phyloP scores from a whole-genome alignment of 2,113 vertebrate species.

The Cololabis saira region DNA sequence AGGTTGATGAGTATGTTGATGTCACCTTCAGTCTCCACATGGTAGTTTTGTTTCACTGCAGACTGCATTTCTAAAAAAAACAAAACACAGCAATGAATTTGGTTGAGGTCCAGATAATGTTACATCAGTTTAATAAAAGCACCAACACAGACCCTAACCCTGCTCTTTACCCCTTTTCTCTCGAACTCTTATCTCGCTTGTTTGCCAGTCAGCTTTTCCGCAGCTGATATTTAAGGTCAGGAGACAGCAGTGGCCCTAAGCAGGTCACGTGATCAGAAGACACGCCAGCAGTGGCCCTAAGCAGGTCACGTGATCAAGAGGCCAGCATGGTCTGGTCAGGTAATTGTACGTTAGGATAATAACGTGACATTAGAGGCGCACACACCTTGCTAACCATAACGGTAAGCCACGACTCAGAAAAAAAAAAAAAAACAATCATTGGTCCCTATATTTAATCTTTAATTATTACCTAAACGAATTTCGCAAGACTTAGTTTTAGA shows the following conservation, averaged over 20 bases:
- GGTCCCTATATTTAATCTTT: too few species aligned
- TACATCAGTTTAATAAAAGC: too few species aligned
- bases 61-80: conserved; percentile 77
- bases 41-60: conserved; percentile 75
- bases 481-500: neutral
- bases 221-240: conserved; percentile 32
- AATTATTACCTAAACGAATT: neutral
- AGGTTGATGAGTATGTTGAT: conserved; percentile 79
- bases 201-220: conserved; percentile 2
- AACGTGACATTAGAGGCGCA: too few species aligned
- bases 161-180: too few species aligned
- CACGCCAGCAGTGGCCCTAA: conserved; percentile 6
- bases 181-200: neutral
- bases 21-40: conserved; percentile 74
- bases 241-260: too few species aligned
- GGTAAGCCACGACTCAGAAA: neutral
- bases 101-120: too few species aligned
- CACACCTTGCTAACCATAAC: neutral
- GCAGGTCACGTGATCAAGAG: neutral
- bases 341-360: neutral
- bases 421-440: too few species aligned
- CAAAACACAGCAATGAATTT: neutral
- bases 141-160: too few species aligned
- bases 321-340: neutral
- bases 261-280: too few species aligned